Percentiles rank a stretch among this genome's conserved stretches.
Conservation (phyloP, 2,797 vertebrate species). For the Xenentodon cancila region DNA sequence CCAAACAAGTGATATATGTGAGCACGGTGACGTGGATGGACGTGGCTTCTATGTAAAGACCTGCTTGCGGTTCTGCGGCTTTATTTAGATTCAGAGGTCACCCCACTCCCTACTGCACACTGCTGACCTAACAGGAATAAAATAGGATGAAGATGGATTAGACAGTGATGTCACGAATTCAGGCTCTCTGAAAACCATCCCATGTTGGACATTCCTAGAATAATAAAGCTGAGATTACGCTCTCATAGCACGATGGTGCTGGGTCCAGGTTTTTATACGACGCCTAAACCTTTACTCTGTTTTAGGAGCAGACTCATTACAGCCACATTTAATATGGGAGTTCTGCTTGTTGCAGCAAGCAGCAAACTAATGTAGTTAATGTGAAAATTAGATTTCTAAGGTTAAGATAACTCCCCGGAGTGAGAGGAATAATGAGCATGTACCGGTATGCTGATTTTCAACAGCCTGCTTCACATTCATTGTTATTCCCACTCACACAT, state of each 20-base stretch:
- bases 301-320: too few relatives aligned
- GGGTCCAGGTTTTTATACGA: conserved; percentile 29
- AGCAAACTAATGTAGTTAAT: too few relatives aligned
- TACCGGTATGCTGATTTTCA: too few relatives aligned
- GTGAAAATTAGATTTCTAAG: too few relatives aligned
- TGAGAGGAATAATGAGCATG: too few relatives aligned
- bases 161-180: conserved; percentile 39
- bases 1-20: too few relatives aligned
- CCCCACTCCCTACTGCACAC: background rate
- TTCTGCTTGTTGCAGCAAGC: too few relatives aligned
- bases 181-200: conserved; percentile 30
- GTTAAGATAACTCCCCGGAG: too few relatives aligned
- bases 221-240: conserved; percentile 1
- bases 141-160: conserved; percentile 57
- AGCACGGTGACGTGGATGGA: background rate
- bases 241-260: background rate
- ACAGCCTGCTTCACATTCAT: too few relatives aligned
- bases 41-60: conserved; percentile 2
- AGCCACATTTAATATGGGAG: too few relatives aligned
- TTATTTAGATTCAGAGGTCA: conserved; percentile 52
- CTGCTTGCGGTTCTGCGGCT: conserved; percentile 21
- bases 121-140: conserved; percentile 43
- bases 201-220: conserved; percentile 12
- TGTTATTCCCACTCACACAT: too few relatives aligned
- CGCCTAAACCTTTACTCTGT: conserved; percentile 14